Evolutionary conservation across 2,113 vertebrate genomes (phyloP).

Genomic region (Dasypus novemcinctus): DNA sequence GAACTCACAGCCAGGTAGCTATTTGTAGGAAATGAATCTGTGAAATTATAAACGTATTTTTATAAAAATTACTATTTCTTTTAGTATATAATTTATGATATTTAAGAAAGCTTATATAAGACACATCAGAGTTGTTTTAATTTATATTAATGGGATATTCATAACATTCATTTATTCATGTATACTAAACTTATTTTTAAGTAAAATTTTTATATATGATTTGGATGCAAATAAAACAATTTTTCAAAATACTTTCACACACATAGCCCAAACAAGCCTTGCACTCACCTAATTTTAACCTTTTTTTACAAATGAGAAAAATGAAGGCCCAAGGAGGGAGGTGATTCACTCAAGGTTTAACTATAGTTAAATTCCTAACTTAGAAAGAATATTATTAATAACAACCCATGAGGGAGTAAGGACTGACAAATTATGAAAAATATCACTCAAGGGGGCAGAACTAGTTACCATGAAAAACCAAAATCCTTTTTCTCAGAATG

Average conservation of each 20-base stretch:
- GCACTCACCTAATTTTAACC: neutral
- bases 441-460: neutral
- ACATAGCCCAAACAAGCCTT: neutral
- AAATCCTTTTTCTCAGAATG: neutral
- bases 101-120: neutral
- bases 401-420: neutral
- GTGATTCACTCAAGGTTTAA: neutral
- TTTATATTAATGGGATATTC: neutral
- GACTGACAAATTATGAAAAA: neutral
- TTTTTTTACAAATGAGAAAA: conserved; percentile 40
- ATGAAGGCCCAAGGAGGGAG: neutral
- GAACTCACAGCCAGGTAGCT: neutral
- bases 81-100: neutral
- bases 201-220: neutral
- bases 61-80: neutral
- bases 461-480: neutral
- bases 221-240: neutral
- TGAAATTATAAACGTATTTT: neutral
- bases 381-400: neutral
- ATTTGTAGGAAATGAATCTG: neutral
- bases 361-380: neutral
- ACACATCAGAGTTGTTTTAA: neutral
- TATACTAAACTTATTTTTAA: neutral
- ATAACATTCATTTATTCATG: neutral
- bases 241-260: neutral